Evolutionary conservation across 2,888 invertebrate genomes (phyloP), one percentile per base, ranked within the genome.

Genomic region (Monoplex corrugatus): DNA sequence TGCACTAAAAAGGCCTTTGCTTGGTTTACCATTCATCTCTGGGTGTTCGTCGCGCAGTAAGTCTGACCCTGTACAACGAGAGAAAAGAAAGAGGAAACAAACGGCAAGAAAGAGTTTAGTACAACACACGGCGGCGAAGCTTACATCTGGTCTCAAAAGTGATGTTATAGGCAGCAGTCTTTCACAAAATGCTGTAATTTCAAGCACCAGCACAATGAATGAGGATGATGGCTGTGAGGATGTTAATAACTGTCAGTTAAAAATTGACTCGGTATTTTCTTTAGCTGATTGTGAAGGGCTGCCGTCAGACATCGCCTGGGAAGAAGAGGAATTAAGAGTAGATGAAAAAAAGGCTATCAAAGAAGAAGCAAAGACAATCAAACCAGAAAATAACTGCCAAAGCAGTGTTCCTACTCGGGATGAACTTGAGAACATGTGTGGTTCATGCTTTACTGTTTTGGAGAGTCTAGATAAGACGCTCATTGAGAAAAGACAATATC

Each of bases 181-280:
- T 40, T 23, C 28, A 43, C 19, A 10, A 80, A 43, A 2, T 1
- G 28, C 1, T 0, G 72, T 35, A 72, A n/a, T n/a, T n/a, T 32
- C 72, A 35, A 13, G 8, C 16, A 40, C 75, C 38, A 38, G 23
- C 43, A 43, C 3, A 2, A 80, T 8, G 5, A 10, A 10, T 80
- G 28, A 80, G 10, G 40, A 80, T 43, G 8, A 23, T 0, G 43
- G 32, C 32, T 80, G 40, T 80, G 78, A 80, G 23, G 78, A 80
- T 80, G 78, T 19, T 43, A 13, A 57, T 38, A 68, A 32, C 38
- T 80, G 80, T 57, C 87, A 80, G 1, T 88, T 88, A 83, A 88
- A 83, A 57, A 89, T 89, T 2, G 89, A 89, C 63, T 87, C 87
- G 16, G 89, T 89, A 35, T 89, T 89, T 72, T 89, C 89, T 23